A percentile compares a stretch with the other conserved stretches of the same genome.
phyloP scores from a whole-genome alignment of 2,797 vertebrate species.

The Gadopsis marmoratus region DNA sequence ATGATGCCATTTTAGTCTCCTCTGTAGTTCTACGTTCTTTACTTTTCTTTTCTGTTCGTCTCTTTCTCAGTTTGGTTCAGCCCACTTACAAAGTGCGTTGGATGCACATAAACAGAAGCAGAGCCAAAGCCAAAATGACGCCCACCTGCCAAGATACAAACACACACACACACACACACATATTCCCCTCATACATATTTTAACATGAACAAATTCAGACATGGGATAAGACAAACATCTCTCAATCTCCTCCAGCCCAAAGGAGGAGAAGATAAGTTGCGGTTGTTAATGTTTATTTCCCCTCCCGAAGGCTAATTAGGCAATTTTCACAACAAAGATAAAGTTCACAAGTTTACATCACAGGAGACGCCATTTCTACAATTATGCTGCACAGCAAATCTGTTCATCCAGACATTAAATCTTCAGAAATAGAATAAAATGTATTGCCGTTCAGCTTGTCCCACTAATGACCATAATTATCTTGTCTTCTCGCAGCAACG shows the following conservation, averaged over 20 bases:
- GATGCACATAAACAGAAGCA: slow-evolving; percentile 36
- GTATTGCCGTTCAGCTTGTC: slow-evolving; percentile 2
- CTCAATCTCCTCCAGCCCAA: slow-evolving; percentile 21
- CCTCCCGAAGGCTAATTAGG: slow-evolving; percentile 26
- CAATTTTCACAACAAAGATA: slow-evolving; percentile 22
- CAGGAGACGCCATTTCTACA: not conserved
- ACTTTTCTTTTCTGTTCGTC: slow-evolving; percentile 8
- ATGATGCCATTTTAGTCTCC: slow-evolving; percentile 36
- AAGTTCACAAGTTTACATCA: slow-evolving; percentile 33
- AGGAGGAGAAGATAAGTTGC: slow-evolving; percentile 26
- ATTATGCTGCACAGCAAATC: not conserved
- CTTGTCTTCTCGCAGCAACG: not conserved
- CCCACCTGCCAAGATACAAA: slow-evolving; percentile 30
- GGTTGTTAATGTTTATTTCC: slow-evolving; percentile 23
- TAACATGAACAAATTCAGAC: slow-evolving; percentile 28
- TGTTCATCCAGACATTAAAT: slow-evolving; percentile 6
- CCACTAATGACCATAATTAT: slow-evolving; percentile 10
- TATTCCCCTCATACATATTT: not conserved
- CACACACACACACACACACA: slow-evolving; percentile 22
- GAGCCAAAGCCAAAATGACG: slow-evolving; percentile 33
- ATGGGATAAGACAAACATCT: slow-evolving; percentile 22
- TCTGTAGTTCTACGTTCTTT: not conserved
- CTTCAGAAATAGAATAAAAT: slow-evolving; percentile 12
- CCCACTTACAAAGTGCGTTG: slow-evolving; percentile 35
- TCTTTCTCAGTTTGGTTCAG: slow-evolving; percentile 33